Evolutionary conservation across 2,113 vertebrate species (phyloP), one percentile per base, ranked within the genome.

Genomic region (Daphoenositta chrysoptera): DNA sequence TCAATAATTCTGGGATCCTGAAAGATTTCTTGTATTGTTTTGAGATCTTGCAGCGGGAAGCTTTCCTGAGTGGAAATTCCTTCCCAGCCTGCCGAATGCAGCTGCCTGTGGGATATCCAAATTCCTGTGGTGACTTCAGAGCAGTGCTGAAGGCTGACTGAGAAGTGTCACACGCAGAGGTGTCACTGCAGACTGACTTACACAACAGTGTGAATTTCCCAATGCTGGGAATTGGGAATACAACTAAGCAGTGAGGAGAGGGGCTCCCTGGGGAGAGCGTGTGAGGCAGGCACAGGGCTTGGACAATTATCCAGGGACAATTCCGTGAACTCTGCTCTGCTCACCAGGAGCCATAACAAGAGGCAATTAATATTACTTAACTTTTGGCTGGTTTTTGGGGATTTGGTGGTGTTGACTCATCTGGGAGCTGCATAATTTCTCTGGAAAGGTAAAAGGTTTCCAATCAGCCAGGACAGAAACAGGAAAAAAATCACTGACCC

Each of bases 391-490:
- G 17, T 96, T 93, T 88, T 45, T 65, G 37, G 90, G 70, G 63
- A 63, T 83, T 79, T 83, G 44, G 64, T 83, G 50, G 26, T 90
- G 75, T 83, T 94, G 83, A 91, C 14, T 71, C 14, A 7, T 64
- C 75, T 70, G 20, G 65, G 75, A 90, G 78, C 90, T 79, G 48
- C 45, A 33, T 18, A 35, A 33, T 11, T 64, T 48, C 51, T 93
- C 58, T 53, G 56, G 60, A 68, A 91, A 96, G 73, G 77, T 79
- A 68, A 93, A 95, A 96, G 48, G 53, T 83, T 92, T 89, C 84
- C 57, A 75, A 50, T 58, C 75, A 91, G 69, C 54, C 26, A 27
- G 26, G 31, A 26, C 26, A 91, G 48, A 79, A 83, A 60, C 56
- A 91, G 72, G 17, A 92, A 57, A 63, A 85, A 86, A 71, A 69